Conservation (phyloP, 1,140 invertebrate species). For the Mya arenaria region DNA sequence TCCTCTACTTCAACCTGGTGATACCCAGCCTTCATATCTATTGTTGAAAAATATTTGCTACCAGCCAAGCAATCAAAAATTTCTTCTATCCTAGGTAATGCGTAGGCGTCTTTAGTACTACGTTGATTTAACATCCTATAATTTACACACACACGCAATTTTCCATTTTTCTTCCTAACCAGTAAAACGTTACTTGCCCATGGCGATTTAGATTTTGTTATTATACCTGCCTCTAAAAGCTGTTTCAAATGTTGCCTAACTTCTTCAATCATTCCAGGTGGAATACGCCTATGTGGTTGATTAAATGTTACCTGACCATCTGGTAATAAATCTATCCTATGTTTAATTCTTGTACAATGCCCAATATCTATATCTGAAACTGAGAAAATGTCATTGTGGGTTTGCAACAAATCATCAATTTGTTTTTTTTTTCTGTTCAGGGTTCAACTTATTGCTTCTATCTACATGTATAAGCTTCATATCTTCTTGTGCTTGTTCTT, state of each 20-base stretch:
- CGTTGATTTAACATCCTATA: constrained; percentile 17
- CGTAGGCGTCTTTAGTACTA: constrained; percentile 22
- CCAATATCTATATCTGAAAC: constrained; percentile 45
- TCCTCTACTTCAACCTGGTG: constrained; percentile 75
- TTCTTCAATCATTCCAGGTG: constrained; percentile 44
- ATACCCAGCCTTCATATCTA: constrained; percentile 78
- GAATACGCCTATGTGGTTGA: constrained; percentile 41
- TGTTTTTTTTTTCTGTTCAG: constrained; percentile 1
- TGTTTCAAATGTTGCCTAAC: constrained; percentile 47
- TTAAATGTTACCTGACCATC: constrained; percentile 46
- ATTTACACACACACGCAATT: constrained; percentile 28
- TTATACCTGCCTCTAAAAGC: constrained; percentile 31
- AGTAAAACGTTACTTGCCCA: constrained; percentile 36
- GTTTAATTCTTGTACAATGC: constrained; percentile 30
- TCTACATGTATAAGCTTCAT: not conserved
- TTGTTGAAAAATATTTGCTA: constrained; percentile 41
- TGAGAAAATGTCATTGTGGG: constrained; percentile 28
- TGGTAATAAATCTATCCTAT: constrained; percentile 49
- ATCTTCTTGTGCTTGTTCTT: not conserved
- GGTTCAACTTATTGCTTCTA: not conserved
- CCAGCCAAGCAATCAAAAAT: constrained; percentile 15
- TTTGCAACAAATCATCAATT: not conserved
- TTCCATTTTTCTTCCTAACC: constrained; percentile 40
- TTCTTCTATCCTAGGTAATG: constrained; percentile 42
- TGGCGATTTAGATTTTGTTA: constrained; percentile 39